Percentiles rank a stretch among this genome's conserved stretches.
Evolutionary conservation across 1,140 invertebrate genomes (phyloP).

Genomic region (Hesperophylax magnus): DNA sequence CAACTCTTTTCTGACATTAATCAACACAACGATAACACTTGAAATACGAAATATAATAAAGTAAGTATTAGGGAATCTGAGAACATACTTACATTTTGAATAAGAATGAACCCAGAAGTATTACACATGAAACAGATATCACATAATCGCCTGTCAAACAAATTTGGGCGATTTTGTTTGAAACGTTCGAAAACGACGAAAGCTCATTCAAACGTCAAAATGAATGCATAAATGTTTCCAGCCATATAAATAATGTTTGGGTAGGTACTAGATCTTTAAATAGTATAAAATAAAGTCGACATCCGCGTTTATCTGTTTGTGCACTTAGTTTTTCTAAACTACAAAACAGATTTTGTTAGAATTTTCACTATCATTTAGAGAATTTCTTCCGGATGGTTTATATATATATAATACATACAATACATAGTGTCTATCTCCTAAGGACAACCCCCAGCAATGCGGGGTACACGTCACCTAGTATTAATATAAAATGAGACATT

Average conservation of each 20-base stretch:
- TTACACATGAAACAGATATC: conserved; percentile 3
- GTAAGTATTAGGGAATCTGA: background rate
- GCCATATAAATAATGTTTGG: background rate
- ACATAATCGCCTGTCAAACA: background rate
- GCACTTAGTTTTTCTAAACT: too few species aligned
- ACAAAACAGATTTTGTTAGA: too few species aligned
- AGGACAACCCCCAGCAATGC: too few species aligned
- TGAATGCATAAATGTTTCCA: background rate
- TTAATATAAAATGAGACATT: too few species aligned
- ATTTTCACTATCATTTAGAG: too few species aligned
- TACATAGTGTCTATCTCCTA: too few species aligned
- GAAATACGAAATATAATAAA: background rate
- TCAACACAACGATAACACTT: conserved; percentile 36
- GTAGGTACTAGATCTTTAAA: too few species aligned
- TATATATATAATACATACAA: too few species aligned
- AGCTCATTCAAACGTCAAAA: conserved; percentile 27
- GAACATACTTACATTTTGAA: conserved; percentile 4
- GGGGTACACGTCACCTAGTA: too few species aligned
- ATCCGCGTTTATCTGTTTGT: too few species aligned
- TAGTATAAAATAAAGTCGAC: too few species aligned
- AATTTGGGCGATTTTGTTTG: conserved; percentile 9
- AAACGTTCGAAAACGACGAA: conserved; percentile 16
- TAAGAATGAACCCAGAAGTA: background rate
- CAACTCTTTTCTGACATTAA: conserved; percentile 38
- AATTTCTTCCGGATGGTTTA: too few species aligned